Conservation (phyloP, 2,888 invertebrate species). For the Scaptomyza flava region DNA sequence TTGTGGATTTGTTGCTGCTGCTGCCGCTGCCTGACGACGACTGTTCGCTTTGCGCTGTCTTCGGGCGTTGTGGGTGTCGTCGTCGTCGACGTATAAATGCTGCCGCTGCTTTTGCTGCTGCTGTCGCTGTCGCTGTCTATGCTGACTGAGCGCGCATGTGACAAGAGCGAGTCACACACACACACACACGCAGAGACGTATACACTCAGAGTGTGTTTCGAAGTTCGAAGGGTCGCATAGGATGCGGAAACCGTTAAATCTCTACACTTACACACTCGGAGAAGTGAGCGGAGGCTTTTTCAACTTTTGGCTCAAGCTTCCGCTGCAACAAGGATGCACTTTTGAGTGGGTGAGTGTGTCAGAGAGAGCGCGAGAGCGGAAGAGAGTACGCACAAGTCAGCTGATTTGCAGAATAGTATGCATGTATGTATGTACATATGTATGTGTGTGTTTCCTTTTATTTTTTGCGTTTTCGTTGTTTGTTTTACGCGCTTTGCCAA, state of each 20-base stretch:
- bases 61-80: conserved; percentile 64
- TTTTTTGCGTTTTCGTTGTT: conserved; percentile 38
- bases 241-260: conserved; percentile 54
- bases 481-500: conserved; percentile 27
- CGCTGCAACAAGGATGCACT: conserved; percentile 60
- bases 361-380: conserved; percentile 35
- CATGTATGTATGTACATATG: conserved; percentile 3
- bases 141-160: conserved; percentile 65
- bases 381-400: conserved; percentile 72
- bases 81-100: conserved; percentile 49
- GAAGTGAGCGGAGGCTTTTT: conserved; percentile 19
- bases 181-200: conserved; percentile 21
- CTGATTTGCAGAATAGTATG: conserved; percentile 53
- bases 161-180: conserved; percentile 51
- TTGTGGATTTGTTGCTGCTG: conserved; percentile 56
- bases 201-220: conserved; percentile 48
- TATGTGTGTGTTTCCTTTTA: conserved; percentile 30
- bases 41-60: conserved; percentile 61
- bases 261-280: conserved; percentile 40
- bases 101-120: conserved; percentile 33
- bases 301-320: conserved; percentile 28
- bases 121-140: conserved; percentile 33
- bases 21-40: conserved; percentile 76
- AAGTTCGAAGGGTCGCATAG: conserved; percentile 59
- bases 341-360: conserved; percentile 14